Evolutionary conservation across 2,888 invertebrate species (phyloP), one percentile per base, ranked within the genome.

Genomic region (Protophormia terraenovae): DNA sequence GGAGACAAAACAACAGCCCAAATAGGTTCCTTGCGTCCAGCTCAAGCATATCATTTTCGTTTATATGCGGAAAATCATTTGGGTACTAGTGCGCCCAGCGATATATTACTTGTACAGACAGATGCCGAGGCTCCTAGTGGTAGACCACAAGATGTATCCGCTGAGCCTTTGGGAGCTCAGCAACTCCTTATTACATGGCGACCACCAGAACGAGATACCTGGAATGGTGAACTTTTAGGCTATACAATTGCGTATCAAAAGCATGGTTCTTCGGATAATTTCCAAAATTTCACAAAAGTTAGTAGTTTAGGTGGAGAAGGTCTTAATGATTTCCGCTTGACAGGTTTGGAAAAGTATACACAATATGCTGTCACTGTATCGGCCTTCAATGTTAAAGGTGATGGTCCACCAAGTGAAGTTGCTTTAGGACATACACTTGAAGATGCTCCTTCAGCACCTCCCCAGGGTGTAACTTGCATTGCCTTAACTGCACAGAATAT

Each of bases 321-420:
- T 0, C 92, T 94, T 0, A 94, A 94, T 8, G 95, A 95, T 87
- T 93, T 95, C 64, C 94, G 94, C 29, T 91, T 96, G 38, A 94
- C 94, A 4, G 95, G 95, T 0, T 92, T 96, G 29, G 94, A 95
- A 80, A 96, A 97, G 90, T 97, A 96, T 90, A 96, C 97, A 0
- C 95, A 96, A 69, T 97, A 97, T 91, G 95, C 95, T 76, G 94
- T 97, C 8, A 95, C 96, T 1, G 96, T 97, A 24, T 94, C 96
- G 84, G 97, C 97, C 0, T 97, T 96, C 91, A 97, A 97, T 91
- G 94, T 95, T 0, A 95, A 96, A 41, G 97, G 97, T 0, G 95
- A 96, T 58, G 97, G 97, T 0, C 96, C 97, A 0, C 93, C 95
- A 0, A 96, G 96, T 3, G 94, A 94, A 6, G 95, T 96, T 0